Base-by-base conservation (phyloP, 2,797 vertebrate species). In the Liparis tanakae region DNA sequence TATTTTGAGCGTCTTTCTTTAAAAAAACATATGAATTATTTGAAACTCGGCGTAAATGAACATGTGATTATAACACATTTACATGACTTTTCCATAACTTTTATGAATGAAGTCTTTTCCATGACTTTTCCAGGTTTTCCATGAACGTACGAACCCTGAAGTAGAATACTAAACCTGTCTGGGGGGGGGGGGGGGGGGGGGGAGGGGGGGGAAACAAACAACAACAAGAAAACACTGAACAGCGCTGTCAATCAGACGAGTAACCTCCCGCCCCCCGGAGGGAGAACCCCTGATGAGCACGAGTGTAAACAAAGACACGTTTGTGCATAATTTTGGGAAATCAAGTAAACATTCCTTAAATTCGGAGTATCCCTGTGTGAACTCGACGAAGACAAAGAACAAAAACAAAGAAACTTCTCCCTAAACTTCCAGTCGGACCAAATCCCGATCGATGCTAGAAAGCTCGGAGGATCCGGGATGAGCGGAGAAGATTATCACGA, bases 361-460 rank as follows among this genome's bases (percentile, higher is more conserved):
- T 77, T 75, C 62, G 6, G 57, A 71, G 54, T 58, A 70, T 88
- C 84, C 83, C 79, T 53, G 65, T 76, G 83, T 88, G 87, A 90
- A 91, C 85, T 81, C 72, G 0, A 53, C 62, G 71, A 61, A 82
- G 77, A 70, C 57, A 64, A 41, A 78, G 25, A 30, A 30, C 25
- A 30, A 2, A 74, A 55, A 62, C n/a, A 14, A 41, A 41, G 14
- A 41, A 90, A 89, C 84, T 91, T 91, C 86, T 84, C 83, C 79
- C 76, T 48, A 76, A 89, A 87, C 90, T 85, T 76, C 30, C 76
- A 30, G 51, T 53, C 67, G 43, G n/a, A 76, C 22, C 82, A 91
- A 92, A 93, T 90, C 93, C 91, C 87, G 87, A 92, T 93, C 87
- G 60, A 93, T 89, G 87, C 79, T 72, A 68, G 90, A 53, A 88